Base-by-base conservation (phyloP, 2,888 invertebrate genomes). In the Apamea monoglypha region DNA sequence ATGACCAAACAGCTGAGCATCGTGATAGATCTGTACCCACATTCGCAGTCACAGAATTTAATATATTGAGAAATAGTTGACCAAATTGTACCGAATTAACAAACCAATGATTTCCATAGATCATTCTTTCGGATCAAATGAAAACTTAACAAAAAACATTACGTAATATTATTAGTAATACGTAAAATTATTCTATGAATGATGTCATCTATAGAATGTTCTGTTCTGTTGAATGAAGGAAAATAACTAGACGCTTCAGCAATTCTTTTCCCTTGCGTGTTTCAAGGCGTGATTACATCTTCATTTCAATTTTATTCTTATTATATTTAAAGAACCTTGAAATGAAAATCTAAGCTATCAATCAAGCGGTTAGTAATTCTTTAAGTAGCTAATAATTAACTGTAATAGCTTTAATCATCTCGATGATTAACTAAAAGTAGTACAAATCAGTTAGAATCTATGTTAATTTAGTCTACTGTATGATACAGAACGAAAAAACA, bases 321-420 rank as follows among this genome's bases (percentile, higher is more conserved):
- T 69, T 86, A 69, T 69, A 69, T 47, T 82, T 69, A 16, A 21
- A 29, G 0, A 2, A 56, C 64, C 67, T 82, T 84, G 72, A 75
- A 84, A 69, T 59, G 10, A 40, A 64, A 64, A 76, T 64, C 32
- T 72, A 18, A 59, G 67, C 76, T 25, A 63, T 40, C 36, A 67
- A 85, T 79, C 21, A 29, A 80, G 12, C n/a, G 0, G 25, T 1
- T 36, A 32, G 40, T 36, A n/a, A 36, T 75, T 70, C 12, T 63
- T 69, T 21, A 44, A 36, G n/a, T 7, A 76, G 59, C 5, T 29
- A 44, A 21, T 53, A 47, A 18, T 61, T 40, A 12, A 16, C 7
- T 29, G n/a, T 10, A 32, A 66, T 50, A 40, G 16, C 8, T 18
- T 5, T 32, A 10, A n/a, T 53, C 32, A n/a, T 47, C 7, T 47